Conservation (phyloP, 2,888 invertebrate genomes). For the Athalia circularis region DNA sequence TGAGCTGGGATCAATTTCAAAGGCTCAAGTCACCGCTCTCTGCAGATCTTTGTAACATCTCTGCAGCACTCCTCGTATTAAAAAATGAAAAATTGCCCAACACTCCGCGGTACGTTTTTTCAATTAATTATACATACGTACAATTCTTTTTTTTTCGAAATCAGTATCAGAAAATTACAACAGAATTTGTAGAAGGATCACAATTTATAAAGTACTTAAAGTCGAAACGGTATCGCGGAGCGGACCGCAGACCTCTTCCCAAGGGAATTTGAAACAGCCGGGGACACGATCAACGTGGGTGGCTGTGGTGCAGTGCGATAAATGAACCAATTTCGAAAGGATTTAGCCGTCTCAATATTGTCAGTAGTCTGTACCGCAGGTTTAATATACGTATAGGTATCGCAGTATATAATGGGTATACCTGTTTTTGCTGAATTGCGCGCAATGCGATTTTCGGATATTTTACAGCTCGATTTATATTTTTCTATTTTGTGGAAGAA, state of each 20-base stretch:
- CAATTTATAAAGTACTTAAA: not conserved
- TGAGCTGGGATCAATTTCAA: conserved; percentile 19
- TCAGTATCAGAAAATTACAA: too few species aligned
- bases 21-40: not conserved
- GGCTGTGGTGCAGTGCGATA: conserved; percentile 60
- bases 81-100: not conserved
- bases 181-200: too few species aligned
- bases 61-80: too few species aligned
- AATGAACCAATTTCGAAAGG: conserved; percentile 64
- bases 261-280: not conserved
- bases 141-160: too few species aligned
- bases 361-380: conserved; percentile 51
- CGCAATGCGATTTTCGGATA: too few species aligned
- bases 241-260: not conserved
- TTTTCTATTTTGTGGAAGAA: too few species aligned
- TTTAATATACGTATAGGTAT: conserved; percentile 46
- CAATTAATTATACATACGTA: too few species aligned
- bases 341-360: conserved; percentile 61
- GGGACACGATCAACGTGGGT: conserved; percentile 26
- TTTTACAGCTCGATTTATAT: too few species aligned
- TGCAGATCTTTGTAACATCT: not conserved
- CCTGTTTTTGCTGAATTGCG: too few species aligned
- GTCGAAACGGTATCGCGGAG: not conserved
- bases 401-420: conserved; percentile 17
- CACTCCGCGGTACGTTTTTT: too few species aligned